Evolutionary conservation across 1,140 invertebrate genomes (phyloP), one percentile per base, ranked within the genome.

Genomic region (Bathynomus jamesi): DNA sequence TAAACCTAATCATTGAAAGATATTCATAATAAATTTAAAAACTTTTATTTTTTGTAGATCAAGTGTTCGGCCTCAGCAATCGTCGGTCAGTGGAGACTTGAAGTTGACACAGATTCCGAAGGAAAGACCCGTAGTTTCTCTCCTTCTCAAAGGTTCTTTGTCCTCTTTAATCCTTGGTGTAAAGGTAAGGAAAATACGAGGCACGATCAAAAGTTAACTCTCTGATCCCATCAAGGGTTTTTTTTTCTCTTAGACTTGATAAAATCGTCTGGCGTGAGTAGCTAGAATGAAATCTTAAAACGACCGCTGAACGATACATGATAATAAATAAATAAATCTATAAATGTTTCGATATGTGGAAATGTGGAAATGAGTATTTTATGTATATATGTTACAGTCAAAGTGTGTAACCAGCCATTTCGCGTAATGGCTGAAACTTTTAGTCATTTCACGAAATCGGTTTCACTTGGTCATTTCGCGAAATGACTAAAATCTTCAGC

Each of bases 101-200:
- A 71, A 31, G 40, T 71, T 21, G 62, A 65, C 60, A 71, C 62
- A 63, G 17, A 30, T 32, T 61, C 40, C 10, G 62, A 66, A 21
- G 61, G 31, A 17, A 46, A 63, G 21, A 65, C 64, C 2, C 61
- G 62, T 27, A 66, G 27, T 31, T 71, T 65, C 17, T 65, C 30
- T 17, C 65, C 32, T 17, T 27, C 40, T 28, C 28, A 27, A 27
- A 21, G 40, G 40, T 17, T 66, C 24, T 66, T 65, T 28, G n/a
- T 66, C 13, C 31, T 71, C 10, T 71, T 64, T 65, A 53, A 71
- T 46, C 31, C 70, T 17, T 64, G 64, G 64, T 64, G 70, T 17
- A 28, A 29, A 11, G 32, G 61, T 65, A 24, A 27, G 64, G 21
- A 10, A 13, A 30, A n/a, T 67, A 5, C 7, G n/a, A n/a, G n/a